Evolutionary conservation across 2,113 vertebrate species (phyloP), one percentile per base, ranked within the genome.

Genomic region (Toxotes chatareus): DNA sequence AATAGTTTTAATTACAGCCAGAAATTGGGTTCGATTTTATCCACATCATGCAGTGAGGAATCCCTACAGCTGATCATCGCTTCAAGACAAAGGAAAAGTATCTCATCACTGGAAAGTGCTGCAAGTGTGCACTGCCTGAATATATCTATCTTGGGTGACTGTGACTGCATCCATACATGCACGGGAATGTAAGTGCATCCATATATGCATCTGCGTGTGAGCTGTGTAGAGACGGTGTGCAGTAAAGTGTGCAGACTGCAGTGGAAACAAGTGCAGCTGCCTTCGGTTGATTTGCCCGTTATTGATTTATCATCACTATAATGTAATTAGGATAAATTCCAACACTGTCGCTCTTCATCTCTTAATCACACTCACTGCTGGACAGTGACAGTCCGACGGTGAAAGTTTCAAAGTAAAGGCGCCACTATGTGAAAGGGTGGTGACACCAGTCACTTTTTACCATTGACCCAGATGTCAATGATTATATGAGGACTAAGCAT

Each of bases 1-100:
- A 90, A 87, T 83, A 68, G 76, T 87, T 92, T 92, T 91, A 90
- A 92, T 93, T 93, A 94, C 87, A 90, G 73, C n/a, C 70, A 91
- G 90, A 89, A 88, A 92, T 91, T 89, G 86, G 75, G 36, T 91
- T 93, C 73, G 90, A 93, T 93, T 89, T 92, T 86, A 90, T 83
- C 80, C 88, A 71, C 57, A 38, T 91, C 83, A 83, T 82, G 84
- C 85, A 88, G 78, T 65, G 64, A 83, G 42, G 71, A 90, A 81
- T 71, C 75, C 71, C 80, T 55, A 5, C 46, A 55, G 80, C 79
- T 77, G 84, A 88, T 88, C 84, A 86, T 76, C 65, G 12, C 82
- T 80, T 82, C 60, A 56, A 59, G 76, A 88, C 59, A 76, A 77
- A 88, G 79, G 68, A 74, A 90, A 84, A 86, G n/a, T 34, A 65